These are phyloP conservation scores for Puma concolor DNA, from an alignment of 2,113 vertebrate species.

Conservation along the genomic window DNA sequence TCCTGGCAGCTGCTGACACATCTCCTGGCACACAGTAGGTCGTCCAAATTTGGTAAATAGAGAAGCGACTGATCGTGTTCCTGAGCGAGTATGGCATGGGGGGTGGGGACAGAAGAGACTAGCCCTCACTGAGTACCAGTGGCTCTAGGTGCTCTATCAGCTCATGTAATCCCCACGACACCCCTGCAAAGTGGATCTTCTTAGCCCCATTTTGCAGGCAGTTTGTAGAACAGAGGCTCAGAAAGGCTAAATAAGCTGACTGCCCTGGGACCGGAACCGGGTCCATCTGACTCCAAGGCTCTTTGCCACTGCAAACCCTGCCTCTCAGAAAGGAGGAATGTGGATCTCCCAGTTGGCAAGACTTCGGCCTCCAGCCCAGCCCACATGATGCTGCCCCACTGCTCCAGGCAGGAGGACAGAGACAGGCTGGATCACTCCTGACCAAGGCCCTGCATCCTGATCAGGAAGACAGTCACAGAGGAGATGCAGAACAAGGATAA, in stretches of 20 bases:
- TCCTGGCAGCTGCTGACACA: fast-evolving
- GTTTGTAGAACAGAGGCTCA: background rate
- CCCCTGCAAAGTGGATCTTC: background rate
- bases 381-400: background rate
- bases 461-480: background rate
- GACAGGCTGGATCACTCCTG: background rate
- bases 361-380: background rate
- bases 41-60: background rate
- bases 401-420: background rate
- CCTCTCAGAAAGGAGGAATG: background rate
- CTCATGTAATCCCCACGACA: background rate
- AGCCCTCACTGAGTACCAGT: background rate
- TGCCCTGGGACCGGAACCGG: fast-evolving
- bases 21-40: background rate
- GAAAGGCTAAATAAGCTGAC: background rate
- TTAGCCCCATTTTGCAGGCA: background rate
- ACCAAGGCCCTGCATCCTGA: background rate
- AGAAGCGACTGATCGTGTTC: background rate
- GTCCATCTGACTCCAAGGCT: background rate
- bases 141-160: background rate
- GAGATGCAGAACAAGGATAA: background rate
- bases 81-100: background rate
- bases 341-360: background rate
- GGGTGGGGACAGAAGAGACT: background rate
- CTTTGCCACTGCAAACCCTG: background rate